Conservation (phyloP, 2,113 vertebrate genomes). For the Mystacornis crossleyi region DNA sequence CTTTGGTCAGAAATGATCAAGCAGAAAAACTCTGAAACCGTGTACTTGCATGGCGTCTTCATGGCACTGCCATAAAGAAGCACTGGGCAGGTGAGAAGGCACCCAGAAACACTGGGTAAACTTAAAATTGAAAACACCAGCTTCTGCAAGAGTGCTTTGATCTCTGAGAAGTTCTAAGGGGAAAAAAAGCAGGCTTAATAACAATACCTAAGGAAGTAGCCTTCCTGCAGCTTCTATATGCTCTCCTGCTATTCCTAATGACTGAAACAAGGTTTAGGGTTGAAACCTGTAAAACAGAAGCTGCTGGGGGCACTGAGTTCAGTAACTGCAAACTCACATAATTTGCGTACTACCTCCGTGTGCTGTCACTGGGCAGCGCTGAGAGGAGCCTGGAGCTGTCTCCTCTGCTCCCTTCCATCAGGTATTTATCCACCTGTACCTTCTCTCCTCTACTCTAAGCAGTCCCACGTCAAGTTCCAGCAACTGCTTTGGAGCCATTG, state of each 20-base stretch:
- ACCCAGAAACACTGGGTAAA: neutral
- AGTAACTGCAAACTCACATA: neutral
- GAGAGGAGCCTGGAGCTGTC: neutral
- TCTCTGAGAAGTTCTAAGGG: neutral
- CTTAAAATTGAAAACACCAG: too few species aligned
- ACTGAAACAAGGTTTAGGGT: neutral
- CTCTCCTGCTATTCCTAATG: neutral
- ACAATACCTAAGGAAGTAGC: neutral
- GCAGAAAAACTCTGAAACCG: neutral
- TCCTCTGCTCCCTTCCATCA: neutral
- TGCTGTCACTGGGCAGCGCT: neutral
- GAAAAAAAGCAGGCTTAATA: rapidly evolving
- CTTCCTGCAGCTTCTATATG: neutral
- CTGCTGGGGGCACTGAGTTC: neutral
- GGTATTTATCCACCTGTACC: neutral
- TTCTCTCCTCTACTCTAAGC: neutral
- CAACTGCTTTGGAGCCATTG: neutral
- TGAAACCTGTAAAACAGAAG: neutral
- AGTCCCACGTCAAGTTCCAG: neutral
- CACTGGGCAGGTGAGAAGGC: neutral
- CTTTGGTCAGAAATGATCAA: neutral
- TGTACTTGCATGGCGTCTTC: neutral
- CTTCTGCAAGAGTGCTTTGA: neutral
- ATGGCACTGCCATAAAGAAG: neutral
- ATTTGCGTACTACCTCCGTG: neutral